These are phyloP conservation scores for Scrobipalpa costella DNA, from an alignment of 2,888 invertebrate genomes.

Conservation along the genomic window DNA sequence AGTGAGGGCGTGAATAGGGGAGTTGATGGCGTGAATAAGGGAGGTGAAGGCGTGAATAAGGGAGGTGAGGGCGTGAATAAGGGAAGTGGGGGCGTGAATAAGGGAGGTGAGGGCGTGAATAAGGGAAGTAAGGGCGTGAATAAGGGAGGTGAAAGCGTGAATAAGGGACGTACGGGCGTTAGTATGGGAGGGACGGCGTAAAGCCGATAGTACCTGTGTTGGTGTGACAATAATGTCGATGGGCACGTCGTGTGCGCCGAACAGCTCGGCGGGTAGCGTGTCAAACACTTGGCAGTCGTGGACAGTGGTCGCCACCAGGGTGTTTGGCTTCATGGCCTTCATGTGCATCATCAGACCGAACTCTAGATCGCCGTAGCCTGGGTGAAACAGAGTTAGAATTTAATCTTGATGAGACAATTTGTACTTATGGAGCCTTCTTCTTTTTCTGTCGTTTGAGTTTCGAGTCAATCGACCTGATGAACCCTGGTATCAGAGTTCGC, in stretches of 20 bases:
- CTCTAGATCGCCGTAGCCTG: slow-evolving; percentile 91
- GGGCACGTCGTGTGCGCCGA: slow-evolving; percentile 90
- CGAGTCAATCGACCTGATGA: too few relatives aligned
- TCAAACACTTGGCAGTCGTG: slow-evolving; percentile 90
- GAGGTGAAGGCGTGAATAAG: not conserved
- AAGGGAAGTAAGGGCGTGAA: not conserved
- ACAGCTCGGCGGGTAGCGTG: slow-evolving; percentile 86
- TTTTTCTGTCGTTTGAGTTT: too few relatives aligned
- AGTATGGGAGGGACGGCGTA: not conserved
- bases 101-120: not conserved
- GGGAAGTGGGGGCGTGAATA: not conserved
- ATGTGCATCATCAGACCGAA: slow-evolving; percentile 90
- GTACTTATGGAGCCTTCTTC: too few relatives aligned
- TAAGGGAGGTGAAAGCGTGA: not conserved
- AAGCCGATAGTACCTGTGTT: slow-evolving; percentile 79
- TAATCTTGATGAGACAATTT: too few relatives aligned
- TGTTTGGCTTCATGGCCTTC: slow-evolving; percentile 87
- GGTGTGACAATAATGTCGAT: slow-evolving; percentile 94
- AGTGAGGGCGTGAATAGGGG: not conserved
- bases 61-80: not conserved
- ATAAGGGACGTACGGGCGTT: not conserved
- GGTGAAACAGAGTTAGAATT: not conserved
- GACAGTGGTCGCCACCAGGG: slow-evolving; percentile 89
- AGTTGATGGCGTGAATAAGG: not conserved
- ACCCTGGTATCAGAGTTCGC: too few relatives aligned